Evolutionary conservation across 2,113 vertebrate genomes (phyloP).

Genomic region (Xiphophorus maculatus): DNA sequence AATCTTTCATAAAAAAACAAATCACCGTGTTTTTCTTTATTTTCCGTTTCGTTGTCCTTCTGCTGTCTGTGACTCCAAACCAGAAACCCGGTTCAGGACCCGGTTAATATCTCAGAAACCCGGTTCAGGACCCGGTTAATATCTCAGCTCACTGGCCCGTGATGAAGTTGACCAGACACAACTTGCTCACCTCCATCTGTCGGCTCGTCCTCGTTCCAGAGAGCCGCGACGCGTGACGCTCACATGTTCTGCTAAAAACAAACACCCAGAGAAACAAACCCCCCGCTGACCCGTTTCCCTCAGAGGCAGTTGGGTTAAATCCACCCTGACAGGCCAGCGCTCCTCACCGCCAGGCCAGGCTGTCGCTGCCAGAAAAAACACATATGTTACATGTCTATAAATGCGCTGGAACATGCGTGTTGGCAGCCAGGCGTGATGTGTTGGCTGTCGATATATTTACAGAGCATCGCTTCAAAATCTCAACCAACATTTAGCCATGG

Average conservation of each 20-base stretch:
- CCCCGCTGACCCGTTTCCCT: constrained; percentile 1
- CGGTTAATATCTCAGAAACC: constrained; percentile 44
- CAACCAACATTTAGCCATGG: too few species aligned
- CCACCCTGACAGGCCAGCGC: constrained; percentile 51
- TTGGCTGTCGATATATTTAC: background rate
- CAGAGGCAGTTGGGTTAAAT: constrained; percentile 56
- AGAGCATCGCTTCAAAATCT: too few species aligned
- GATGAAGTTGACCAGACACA: constrained; percentile 67
- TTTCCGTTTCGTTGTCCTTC: background rate
- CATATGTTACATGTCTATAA: constrained; percentile 28
- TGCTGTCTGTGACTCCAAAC: constrained; percentile 19
- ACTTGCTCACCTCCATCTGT: constrained; percentile 59
- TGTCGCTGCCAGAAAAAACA: constrained; percentile 49
- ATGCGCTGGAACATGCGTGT: constrained; percentile 7
- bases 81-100: constrained; percentile 30
- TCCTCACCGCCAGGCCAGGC: constrained; percentile 59
- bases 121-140: constrained; percentile 42
- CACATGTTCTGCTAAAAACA: constrained; percentile 9
- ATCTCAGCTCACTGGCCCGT: constrained; percentile 57
- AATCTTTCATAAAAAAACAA: background rate
- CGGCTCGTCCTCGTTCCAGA: constrained; percentile 45
- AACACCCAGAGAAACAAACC: constrained; percentile 33
- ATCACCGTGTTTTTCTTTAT: constrained; percentile 9
- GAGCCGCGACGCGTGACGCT: constrained; percentile 21
- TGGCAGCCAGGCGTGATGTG: background rate